Conservation (phyloP, 2,888 invertebrate genomes). For the Nomada fabriciana region DNA sequence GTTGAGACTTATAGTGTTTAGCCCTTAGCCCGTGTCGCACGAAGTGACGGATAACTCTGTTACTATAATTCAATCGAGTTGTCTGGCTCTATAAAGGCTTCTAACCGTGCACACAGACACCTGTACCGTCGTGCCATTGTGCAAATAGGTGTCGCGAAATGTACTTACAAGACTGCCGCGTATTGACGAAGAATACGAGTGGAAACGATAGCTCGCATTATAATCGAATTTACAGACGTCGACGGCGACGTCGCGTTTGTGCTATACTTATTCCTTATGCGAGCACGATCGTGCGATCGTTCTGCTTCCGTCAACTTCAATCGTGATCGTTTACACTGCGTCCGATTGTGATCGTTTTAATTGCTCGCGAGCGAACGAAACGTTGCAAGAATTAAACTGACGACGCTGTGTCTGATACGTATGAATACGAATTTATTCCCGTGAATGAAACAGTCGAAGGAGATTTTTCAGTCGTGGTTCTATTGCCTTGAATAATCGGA, state of each 20-base stretch:
- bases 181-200: constrained; percentile 6
- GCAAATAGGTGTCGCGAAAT: constrained; percentile 2
- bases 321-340: not conserved
- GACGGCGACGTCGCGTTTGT: not conserved
- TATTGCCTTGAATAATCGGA: no score
- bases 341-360: not conserved
- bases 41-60: constrained; percentile 74
- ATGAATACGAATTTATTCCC: no score
- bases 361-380: not conserved
- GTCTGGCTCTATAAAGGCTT: constrained; percentile 74
- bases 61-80: constrained; percentile 77
- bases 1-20: constrained; percentile 60
- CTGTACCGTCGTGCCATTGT: not conserved
- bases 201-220: constrained; percentile 35
- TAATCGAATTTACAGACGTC: constrained; percentile 36
- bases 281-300: not conserved
- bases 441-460: no score
- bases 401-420: no score
- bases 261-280: not conserved
- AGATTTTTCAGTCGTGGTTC: no score
- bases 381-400: not conserved
- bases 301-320: not conserved
- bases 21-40: constrained; percentile 54
- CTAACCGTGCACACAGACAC: constrained; percentile 31
- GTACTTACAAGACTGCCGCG: not conserved